phyloP scores from a whole-genome alignment of 2,888 invertebrate species.

The Trissolcus japonicus region DNA sequence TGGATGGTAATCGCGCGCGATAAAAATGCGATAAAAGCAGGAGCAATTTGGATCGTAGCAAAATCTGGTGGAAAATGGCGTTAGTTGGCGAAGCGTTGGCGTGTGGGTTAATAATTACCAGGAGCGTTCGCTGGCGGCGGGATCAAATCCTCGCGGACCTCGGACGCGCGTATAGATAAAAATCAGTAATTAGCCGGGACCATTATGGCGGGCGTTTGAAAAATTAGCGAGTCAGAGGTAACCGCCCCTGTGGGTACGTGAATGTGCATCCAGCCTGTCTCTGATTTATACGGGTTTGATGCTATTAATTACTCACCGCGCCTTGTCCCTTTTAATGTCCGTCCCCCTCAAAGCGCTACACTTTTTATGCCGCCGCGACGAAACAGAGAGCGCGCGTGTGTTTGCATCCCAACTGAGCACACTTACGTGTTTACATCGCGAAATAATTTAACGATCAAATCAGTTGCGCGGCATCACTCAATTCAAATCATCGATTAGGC shows the following conservation, averaged over 20 bases:
- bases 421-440: slow-evolving; percentile 66
- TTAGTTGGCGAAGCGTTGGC: slow-evolving; percentile 59
- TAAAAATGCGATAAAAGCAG: slow-evolving; percentile 35
- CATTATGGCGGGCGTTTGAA: slow-evolving; percentile 75
- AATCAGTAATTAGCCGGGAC: slow-evolving; percentile 76
- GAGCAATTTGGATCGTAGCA: slow-evolving; percentile 14
- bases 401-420: slow-evolving; percentile 60
- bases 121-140: slow-evolving; percentile 46
- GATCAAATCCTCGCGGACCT: slow-evolving; percentile 60
- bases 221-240: slow-evolving; percentile 75
- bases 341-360: slow-evolving; percentile 35
- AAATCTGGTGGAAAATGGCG: slow-evolving; percentile 56
- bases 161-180: slow-evolving; percentile 69
- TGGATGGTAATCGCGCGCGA: slow-evolving; percentile 9
- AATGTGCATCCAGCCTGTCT: slow-evolving; percentile 72
- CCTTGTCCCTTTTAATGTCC: slow-evolving; percentile 36
- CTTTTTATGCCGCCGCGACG: slow-evolving; percentile 38
- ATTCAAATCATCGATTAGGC: slow-evolving; percentile 28
- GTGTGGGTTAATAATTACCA: slow-evolving; percentile 60
- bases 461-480: slow-evolving; percentile 8
- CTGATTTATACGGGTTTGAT: slow-evolving; percentile 75
- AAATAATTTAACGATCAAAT: slow-evolving; percentile 64
- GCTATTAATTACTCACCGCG: slow-evolving; percentile 74
- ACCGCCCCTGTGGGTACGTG: slow-evolving; percentile 73
- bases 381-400: slow-evolving; percentile 55